phyloP scores from a whole-genome alignment of 37 sponge, comb jelly and placozoan species.

The Eunapius fragilis region DNA sequence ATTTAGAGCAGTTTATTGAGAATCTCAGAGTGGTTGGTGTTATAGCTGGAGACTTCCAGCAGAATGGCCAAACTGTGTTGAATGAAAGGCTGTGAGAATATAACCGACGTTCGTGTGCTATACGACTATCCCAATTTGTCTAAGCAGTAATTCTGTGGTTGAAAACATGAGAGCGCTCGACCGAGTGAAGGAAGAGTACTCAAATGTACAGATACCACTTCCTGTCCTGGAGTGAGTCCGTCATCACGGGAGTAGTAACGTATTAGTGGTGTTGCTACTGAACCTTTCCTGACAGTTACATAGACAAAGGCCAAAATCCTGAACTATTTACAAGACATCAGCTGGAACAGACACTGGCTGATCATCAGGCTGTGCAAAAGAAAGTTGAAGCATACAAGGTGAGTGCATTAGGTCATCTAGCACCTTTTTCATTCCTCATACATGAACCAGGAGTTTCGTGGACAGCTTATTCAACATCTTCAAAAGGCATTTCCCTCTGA shows the following conservation, averaged over 20 bases:
- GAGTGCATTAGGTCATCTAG: neutral
- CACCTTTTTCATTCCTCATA: neutral
- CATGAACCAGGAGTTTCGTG: conserved; percentile 55
- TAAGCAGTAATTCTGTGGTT: conserved; percentile 53
- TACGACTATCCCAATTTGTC: neutral
- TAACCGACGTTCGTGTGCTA: neutral
- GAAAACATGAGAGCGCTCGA: conserved; percentile 60
- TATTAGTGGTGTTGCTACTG: neutral
- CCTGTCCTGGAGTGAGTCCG: conserved; percentile 67
- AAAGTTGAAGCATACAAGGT: conserved; percentile 75
- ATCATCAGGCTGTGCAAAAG: conserved; percentile 56
- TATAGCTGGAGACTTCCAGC: conserved; percentile 79
- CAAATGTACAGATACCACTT: conserved; percentile 65
- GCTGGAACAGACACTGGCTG: conserved; percentile 57
- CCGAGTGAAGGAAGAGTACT: conserved; percentile 53
- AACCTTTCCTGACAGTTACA: conserved; percentile 37
- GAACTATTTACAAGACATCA: conserved; percentile 73
- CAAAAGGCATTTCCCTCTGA: conserved; percentile 58
- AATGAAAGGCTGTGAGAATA: conserved; percentile 71
- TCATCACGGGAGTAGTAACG: neutral
- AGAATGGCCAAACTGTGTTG: conserved; percentile 57
- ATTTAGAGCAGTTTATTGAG: conserved; percentile 72
- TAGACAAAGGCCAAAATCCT: conserved; percentile 76
- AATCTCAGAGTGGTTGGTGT: conserved; percentile 78
- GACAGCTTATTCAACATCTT: conserved; percentile 63